Evolutionary conservation across 1,140 invertebrate species (phyloP), one percentile per base, ranked within the genome.

Genomic region (Limonius californicus): DNA sequence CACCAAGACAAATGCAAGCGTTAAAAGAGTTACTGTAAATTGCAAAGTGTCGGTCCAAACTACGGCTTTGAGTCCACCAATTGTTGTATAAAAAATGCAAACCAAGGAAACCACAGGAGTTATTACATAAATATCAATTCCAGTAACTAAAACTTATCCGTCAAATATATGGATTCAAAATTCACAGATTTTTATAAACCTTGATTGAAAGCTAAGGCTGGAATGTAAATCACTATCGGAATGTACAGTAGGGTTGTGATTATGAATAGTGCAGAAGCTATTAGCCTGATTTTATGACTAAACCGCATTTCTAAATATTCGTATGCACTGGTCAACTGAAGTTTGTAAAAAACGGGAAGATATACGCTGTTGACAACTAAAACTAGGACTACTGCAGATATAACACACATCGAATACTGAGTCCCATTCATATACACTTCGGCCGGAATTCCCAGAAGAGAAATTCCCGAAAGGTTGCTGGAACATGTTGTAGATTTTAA

Each of bases 401-500:
- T 20, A 14, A 1, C 4, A 47, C 18, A 32, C 21, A 15, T 0
- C 63, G 81, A 81, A 66, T 87, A 89, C 67, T 87, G 82, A 1
- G 85, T 85, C 0, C 89, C 89, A 67, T 84, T 84, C 11, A 80
- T 72, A 65, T 93, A 93, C 58, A 91, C 84, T 71, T 93, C 91
- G 0, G 89, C 84, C 0, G 91, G 90, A 23, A 88, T 82, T 1
- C 88, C n/a, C n/a, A n/a, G n/a, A n/a, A n/a, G n/a, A n/a, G n/a
- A n/a, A n/a, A n/a, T n/a, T n/a, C n/a, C n/a, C 89, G 89, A 91
- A 71, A 91, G 79, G 68, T 90, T 89, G 71, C 88, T 90, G 27
- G 11, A 32, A 32, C 27, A 32, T 32, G 4, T 32, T n/a, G n/a
- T n/a, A n/a, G n/a, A n/a, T n/a, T n/a, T n/a, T n/a, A n/a, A n/a